Conservation (phyloP, 2,113 vertebrate species). For the Sakesphorus luctuosus region DNA sequence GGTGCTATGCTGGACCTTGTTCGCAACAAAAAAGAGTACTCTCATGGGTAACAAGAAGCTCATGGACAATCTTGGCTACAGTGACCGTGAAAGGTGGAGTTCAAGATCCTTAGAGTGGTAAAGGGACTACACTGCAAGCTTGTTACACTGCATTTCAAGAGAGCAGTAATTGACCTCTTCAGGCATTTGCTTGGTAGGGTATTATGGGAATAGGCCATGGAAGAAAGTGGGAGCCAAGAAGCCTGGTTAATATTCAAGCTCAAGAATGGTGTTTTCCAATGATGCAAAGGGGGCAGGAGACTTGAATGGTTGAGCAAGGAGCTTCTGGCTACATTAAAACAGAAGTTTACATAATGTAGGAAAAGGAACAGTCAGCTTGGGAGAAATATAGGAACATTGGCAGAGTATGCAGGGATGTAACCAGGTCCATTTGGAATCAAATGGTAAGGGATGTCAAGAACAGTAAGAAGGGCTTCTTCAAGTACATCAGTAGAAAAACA, state of each 20-base stretch:
- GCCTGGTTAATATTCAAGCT: not conserved
- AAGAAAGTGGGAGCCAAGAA: not conserved
- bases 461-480: not conserved
- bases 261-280: fast-evolving
- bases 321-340: not conserved
- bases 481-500: not conserved
- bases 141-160: not conserved
- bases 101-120: not conserved
- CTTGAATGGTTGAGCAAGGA: not conserved
- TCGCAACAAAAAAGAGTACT: not conserved
- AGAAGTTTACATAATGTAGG: not conserved
- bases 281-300: not conserved
- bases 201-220: not conserved
- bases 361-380: not conserved
- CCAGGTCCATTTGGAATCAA: not conserved
- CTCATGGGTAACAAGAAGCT: not conserved
- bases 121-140: not conserved
- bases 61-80: not conserved
- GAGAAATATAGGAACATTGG: not conserved
- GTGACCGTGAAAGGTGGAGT: not conserved
- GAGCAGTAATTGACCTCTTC: not conserved
- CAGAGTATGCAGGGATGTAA: not conserved
- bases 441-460: not conserved
- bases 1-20: not conserved
- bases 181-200: not conserved